Percentiles rank a stretch among this genome's conserved stretches.
These are phyloP conservation scores for Podarcis siculus DNA, from an alignment of 2,797 vertebrate genomes.

Conservation along the genomic window DNA sequence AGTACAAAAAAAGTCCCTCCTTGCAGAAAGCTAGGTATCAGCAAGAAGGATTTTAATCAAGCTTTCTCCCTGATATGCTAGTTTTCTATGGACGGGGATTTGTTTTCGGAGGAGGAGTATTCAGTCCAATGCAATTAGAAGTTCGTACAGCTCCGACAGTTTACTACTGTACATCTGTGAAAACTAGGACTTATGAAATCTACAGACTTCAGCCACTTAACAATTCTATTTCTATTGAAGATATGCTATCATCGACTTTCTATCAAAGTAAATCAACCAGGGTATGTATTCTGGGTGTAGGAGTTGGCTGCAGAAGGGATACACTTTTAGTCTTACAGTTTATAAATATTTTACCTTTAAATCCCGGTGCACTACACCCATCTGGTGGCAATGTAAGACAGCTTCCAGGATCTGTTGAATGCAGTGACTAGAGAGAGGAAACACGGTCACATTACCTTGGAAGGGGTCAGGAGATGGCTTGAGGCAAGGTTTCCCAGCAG, in stretches of 20 bases:
- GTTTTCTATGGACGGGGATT: too few species aligned
- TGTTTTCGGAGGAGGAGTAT: not conserved
- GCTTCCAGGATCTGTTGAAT: conserved; percentile 98
- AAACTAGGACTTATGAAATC: not conserved
- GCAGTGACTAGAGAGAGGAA: conserved; percentile 84
- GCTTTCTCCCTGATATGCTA: not conserved
- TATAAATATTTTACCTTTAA: conserved; percentile 85
- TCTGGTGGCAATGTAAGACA: conserved; percentile 97
- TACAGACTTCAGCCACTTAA: too few species aligned
- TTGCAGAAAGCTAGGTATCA: not conserved
- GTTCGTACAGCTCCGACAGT: not conserved
- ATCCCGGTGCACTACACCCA: conserved; percentile 96
- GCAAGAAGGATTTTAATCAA: too few species aligned
- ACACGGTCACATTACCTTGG: not conserved
- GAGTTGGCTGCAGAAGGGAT: not conserved
- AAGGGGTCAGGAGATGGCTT: not conserved
- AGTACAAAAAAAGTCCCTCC: not conserved
- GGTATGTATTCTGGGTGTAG: not conserved
- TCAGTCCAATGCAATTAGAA: not conserved
- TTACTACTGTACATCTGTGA: not conserved
- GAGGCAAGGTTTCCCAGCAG: not conserved
- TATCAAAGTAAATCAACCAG: not conserved
- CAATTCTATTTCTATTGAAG: not conserved
- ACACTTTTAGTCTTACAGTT: not conserved
- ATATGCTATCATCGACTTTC: not conserved